Percentiles rank a stretch among this genome's conserved stretches.
phyloP scores from a whole-genome alignment of 2,888 invertebrate species.

The Tiliacea citrago region DNA sequence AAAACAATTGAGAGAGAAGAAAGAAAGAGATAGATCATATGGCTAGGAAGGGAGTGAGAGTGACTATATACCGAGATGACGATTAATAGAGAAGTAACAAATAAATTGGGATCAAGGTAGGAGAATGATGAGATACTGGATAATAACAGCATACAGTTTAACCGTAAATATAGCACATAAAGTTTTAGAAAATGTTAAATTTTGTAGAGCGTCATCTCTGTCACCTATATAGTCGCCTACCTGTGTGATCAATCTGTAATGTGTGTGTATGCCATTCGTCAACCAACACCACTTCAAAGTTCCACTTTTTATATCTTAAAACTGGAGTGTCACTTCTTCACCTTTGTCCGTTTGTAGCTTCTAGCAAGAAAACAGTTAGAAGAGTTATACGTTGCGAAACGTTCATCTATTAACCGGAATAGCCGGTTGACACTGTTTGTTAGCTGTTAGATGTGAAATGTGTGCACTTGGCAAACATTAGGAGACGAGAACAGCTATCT shows the following conservation, averaged over 20 bases:
- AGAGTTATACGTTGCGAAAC: constrained; percentile 14
- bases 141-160: neutral
- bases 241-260: neutral
- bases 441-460: constrained; percentile 19
- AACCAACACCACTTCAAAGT: neutral
- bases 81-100: too few relatives aligned
- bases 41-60: too few relatives aligned
- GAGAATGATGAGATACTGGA: too few relatives aligned
- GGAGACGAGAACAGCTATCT: constrained; percentile 46
- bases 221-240: too few relatives aligned
- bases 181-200: neutral
- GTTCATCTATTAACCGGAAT: constrained; percentile 18
- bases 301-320: neutral
- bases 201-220: neutral
- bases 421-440: constrained; percentile 13
- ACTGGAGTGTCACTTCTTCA: neutral
- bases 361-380: constrained; percentile 1
- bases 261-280: neutral
- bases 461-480: constrained; percentile 38
- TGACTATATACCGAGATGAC: too few relatives aligned
- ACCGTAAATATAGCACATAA: too few relatives aligned
- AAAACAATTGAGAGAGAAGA: too few relatives aligned
- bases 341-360: neutral
- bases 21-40: too few relatives aligned
- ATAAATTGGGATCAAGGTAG: too few relatives aligned